Evolutionary conservation across 2,797 vertebrate genomes (phyloP), one percentile per base, ranked within the genome.

Genomic region (Forpus xanthops): DNA sequence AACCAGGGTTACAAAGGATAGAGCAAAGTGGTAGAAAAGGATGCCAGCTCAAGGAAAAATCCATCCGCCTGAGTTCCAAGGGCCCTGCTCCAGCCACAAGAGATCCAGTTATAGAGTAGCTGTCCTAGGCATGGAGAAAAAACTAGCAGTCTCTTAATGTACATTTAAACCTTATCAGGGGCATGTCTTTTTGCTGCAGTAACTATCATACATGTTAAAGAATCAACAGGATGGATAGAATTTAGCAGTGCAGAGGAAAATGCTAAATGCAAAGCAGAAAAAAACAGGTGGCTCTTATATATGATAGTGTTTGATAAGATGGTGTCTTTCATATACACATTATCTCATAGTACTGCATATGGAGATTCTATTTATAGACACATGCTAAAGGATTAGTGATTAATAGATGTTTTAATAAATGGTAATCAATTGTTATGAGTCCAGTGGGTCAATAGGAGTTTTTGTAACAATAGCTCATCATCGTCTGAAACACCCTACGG

Each of bases 321-420:
- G 23, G 2, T 64, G 28, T 45, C 58, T 90, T 87, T 90, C 50
- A 53, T 49, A 67, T 8, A 52, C 9, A 20, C 28, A 42, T 15
- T 33, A 61, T 58, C 55, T 92, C 62, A 80, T 52, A 73, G 15
- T 27, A 55, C 30, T 73, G 50, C 55, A 25, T 27, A 41, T 3
- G 6, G 37, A 44, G 7, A 19, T 56, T 88, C 44, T 70, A 42
- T 64, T 88, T 90, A 53, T 64, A 64, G 7, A 39, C 8, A 41
- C 4, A 39, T 19, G n/a, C 65, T 71, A 68, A 87, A 85, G 55
- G 47, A 76, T 91, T 82, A 88, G 31, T 84, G 82, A 93, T 90
- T 94, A 96, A 86, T 53, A 93, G 35, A 35, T 64, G 24, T 56
- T 92, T 86, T 88, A 88, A 90, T 72, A 79, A 94, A 71, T 41